A percentile compares a stretch with the other conserved stretches of the same genome.
These are phyloP conservation scores for Syngnathus rostellatus DNA, from an alignment of 2,797 vertebrate species.

Conservation along the genomic window DNA sequence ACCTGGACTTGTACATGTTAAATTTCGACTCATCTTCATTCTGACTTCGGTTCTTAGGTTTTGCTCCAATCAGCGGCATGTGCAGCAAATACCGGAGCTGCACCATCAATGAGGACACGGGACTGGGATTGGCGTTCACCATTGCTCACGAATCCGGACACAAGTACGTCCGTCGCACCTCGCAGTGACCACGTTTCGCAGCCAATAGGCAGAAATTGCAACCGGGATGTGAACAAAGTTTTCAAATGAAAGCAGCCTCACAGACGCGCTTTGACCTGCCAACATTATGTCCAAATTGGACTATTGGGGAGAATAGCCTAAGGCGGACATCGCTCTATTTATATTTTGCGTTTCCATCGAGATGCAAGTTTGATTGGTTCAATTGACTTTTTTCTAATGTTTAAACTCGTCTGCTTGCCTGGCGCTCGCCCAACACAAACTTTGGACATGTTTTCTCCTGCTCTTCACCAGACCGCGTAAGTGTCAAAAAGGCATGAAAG, in stretches of 20 bases:
- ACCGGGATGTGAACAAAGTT: neutral
- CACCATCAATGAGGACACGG: slow-evolving; percentile 97
- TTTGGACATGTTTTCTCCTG: slow-evolving; percentile 5
- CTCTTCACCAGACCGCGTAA: neutral
- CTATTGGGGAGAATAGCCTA: neutral
- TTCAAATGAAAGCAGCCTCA: neutral
- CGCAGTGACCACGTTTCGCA: neutral
- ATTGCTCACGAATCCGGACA: slow-evolving; percentile 98
- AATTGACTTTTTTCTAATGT: slow-evolving; percentile 5
- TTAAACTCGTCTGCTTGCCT: slow-evolving; percentile 17
- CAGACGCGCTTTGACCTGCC: neutral
- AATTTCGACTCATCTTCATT: neutral
- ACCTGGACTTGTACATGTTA: too few species aligned
- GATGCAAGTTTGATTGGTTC: neutral
- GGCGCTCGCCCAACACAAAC: slow-evolving; percentile 25
- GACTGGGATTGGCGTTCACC: slow-evolving; percentile 92
- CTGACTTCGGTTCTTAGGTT: slow-evolving; percentile 66
- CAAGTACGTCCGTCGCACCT: slow-evolving; percentile 73
- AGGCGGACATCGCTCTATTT: neutral
- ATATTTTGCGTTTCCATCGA: slow-evolving; percentile 2
- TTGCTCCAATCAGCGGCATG: slow-evolving; percentile 98
- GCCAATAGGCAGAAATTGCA: neutral
- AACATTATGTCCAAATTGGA: neutral
- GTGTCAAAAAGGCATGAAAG: slow-evolving; percentile 1
- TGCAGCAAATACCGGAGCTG: slow-evolving; percentile 97